Base-by-base conservation (phyloP, 1,140 invertebrate genomes). In the Leptonema lineaticorne region DNA sequence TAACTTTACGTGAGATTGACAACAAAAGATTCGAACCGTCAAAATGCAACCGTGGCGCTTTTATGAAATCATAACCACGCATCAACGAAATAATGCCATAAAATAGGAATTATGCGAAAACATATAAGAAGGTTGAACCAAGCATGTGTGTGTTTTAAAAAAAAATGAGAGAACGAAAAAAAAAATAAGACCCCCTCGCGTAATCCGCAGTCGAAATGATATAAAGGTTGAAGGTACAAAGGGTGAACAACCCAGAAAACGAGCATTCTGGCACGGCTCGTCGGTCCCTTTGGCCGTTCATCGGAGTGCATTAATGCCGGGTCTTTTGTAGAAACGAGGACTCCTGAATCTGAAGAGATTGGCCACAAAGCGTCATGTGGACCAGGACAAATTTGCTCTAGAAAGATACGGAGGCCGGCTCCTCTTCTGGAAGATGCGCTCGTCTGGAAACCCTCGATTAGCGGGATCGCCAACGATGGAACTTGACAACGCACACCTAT, bases 211-310 rank as follows among this genome's bases (percentile, higher is more conserved):
- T n/a, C n/a, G n/a, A n/a, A 59, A 16, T 33, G 57, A 59, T 59
- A 59, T 59, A 59, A 59, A 59, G 57, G 57, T 59, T 28, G 28
- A 48, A 9, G n/a, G 57, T 26, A 71, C 69, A 71, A 71, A 71
- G 66, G 69, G 66, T 56, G 65, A 62, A 71, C 48, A 50, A 71
- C 69, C 69, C 69, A 71, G 69, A 71, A 71, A 71, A 71, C 66
- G 67, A 71, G 66, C 69, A 71, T 63, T 66, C 63, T 46, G 53
- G 37, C 69, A 71, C 66, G 69, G 65, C 29, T 59, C 69, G 66
- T 9, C 65, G 69, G 65, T 28, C 65, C 53, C 69, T 71, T 71
- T 71, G 60, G 65, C 33, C 60, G 57, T 28, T 27, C 69, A 68
- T 11, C 69, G 65, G 41, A 67, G 69, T 71, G 69, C 60, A 41